Conservation (phyloP, 2,888 invertebrate genomes). For the Stictocephala bisonia region DNA sequence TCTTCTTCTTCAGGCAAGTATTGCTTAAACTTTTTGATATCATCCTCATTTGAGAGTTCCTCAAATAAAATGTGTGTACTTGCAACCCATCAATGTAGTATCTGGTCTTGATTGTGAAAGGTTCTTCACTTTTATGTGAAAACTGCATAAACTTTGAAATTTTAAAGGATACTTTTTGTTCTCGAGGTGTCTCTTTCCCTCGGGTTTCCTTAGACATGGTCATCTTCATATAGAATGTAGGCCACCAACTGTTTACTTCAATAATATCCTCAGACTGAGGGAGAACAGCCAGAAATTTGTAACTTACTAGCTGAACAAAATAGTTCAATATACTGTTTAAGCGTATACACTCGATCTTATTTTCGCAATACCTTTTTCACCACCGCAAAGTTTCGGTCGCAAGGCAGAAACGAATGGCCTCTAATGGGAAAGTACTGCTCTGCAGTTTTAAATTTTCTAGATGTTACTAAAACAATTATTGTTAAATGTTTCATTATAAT, state of each 20-base stretch:
- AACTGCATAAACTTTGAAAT: slow-evolving; percentile 35
- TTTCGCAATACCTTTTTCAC: slow-evolving; percentile 12
- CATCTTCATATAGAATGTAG: slow-evolving; percentile 35
- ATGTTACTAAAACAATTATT: too few species aligned
- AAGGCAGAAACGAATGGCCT: too few species aligned
- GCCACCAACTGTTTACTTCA: slow-evolving; percentile 30
- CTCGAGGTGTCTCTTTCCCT: slow-evolving; percentile 28
- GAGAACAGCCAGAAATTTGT: slow-evolving; percentile 19
- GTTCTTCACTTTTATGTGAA: not conserved
- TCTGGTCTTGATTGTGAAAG: not conserved
- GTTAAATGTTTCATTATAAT: too few species aligned
- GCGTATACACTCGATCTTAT: slow-evolving; percentile 19
- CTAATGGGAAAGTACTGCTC: too few species aligned
- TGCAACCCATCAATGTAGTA: slow-evolving; percentile 33
- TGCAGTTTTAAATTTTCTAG: too few species aligned
- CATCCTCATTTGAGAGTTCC: too few species aligned
- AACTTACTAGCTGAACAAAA: not conserved
- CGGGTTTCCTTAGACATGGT: slow-evolving; percentile 27
- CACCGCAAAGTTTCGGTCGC: slow-evolving; percentile 29
- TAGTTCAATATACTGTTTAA: slow-evolving; percentile 23
- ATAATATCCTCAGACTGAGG: slow-evolving; percentile 24
- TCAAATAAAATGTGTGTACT: slow-evolving; percentile 18
- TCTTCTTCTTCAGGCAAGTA: too few species aligned
- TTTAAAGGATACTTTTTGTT: slow-evolving; percentile 25
- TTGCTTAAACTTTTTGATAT: too few species aligned